These are phyloP conservation scores for Corynorhinus townsendii DNA, from an alignment of 2,113 vertebrate species.

Conservation along the genomic window DNA sequence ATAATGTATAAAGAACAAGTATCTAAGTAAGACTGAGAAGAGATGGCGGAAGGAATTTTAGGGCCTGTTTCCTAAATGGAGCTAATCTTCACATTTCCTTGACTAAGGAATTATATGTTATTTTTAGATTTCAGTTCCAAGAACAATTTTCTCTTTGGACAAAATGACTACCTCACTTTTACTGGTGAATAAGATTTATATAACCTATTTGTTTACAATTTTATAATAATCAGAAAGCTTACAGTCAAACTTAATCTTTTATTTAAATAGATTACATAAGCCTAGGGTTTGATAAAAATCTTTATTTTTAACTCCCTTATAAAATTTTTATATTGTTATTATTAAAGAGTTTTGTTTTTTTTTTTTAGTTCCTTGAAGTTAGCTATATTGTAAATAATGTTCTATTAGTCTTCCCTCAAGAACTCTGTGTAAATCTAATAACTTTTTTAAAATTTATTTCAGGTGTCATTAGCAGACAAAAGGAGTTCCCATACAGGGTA, in stretches of 20 bases:
- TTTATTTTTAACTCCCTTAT: constrained; percentile 29
- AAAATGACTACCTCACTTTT: neutral
- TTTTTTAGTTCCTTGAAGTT: neutral
- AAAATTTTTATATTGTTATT: constrained; percentile 2
- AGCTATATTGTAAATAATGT: neutral
- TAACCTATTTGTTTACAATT: neutral
- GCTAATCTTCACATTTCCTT: constrained; percentile 4
- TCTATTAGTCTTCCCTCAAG: neutral
- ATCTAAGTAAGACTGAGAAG: neutral
- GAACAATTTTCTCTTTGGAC: constrained; percentile 31
- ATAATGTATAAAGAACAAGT: neutral
- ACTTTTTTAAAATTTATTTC: constrained; percentile 30
- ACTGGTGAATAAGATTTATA: neutral
- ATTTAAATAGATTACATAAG: constrained; percentile 1
- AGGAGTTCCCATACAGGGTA: constrained; percentile 83
- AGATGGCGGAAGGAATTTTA: neutral
- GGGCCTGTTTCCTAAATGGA: neutral
- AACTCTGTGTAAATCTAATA: neutral
- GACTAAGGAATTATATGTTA: constrained; percentile 27
- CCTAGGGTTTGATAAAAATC: constrained; percentile 9
- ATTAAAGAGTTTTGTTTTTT: neutral
- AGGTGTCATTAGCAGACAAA: constrained; percentile 80
- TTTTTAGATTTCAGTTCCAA: constrained; percentile 46
- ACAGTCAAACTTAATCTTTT: neutral
- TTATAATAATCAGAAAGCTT: constrained; percentile 5